Conservation (phyloP, 2,113 vertebrate species). For the Cavia aperea region DNA sequence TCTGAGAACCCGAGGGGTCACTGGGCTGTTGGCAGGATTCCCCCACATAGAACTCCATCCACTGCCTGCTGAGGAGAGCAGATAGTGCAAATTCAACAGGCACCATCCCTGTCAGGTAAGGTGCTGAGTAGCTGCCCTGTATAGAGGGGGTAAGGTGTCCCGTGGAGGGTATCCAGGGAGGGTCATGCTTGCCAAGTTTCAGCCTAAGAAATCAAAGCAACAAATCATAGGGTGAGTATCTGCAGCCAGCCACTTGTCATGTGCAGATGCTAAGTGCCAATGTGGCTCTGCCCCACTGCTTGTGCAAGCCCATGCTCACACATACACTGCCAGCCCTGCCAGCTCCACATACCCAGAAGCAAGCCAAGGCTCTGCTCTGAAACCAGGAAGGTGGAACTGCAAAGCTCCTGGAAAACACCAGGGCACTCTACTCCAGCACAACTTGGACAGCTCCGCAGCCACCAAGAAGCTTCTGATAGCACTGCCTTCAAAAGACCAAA, state of each 20-base stretch:
- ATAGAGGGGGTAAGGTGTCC: conserved; percentile 92
- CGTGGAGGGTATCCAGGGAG: conserved; percentile 94
- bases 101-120: conserved; percentile 98
- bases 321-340: neutral
- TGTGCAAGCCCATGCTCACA: fast-evolving
- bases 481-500: neutral
- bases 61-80: conserved; percentile 64
- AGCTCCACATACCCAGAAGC: neutral
- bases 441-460: neutral
- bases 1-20: conserved; percentile 48
- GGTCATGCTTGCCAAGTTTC: conserved; percentile 95
- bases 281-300: conserved; percentile 16
- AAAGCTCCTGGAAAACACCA: fast-evolving
- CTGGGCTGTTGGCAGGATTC: conserved; percentile 7
- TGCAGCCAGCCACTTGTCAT: conserved; percentile 71
- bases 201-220: conserved; percentile 88
- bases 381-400: fast-evolving
- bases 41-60: neutral
- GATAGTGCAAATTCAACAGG: conserved; percentile 87
- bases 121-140: conserved; percentile 96
- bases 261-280: conserved; percentile 46
- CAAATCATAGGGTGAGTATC: conserved; percentile 77
- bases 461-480: neutral
- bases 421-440: neutral
- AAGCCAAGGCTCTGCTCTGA: neutral